A percentile compares a stretch with the other conserved stretches of the same genome.
These are phyloP conservation scores for Sarcophaga carnaria DNA, from an alignment of 2,888 invertebrate species.

Conservation along the genomic window DNA sequence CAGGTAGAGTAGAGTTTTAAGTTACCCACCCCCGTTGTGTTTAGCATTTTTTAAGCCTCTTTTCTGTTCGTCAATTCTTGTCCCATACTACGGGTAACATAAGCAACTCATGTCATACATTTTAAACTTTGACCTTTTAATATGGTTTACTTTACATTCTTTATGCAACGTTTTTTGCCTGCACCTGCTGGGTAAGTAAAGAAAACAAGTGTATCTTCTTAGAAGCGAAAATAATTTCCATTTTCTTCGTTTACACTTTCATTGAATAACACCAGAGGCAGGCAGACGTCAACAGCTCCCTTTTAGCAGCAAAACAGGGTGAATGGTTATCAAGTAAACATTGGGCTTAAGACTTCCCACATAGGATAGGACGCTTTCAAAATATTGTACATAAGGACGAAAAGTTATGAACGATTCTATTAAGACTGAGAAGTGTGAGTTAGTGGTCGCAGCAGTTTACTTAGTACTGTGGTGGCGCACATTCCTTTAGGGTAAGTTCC, in stretches of 20 bases:
- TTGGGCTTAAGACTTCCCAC: no score
- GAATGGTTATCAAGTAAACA: neutral
- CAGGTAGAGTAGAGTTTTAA: neutral
- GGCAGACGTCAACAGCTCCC: neutral
- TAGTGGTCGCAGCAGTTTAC: no score
- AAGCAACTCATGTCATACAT: slow-evolving; percentile 53
- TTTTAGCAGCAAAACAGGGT: neutral
- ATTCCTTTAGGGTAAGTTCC: no score
- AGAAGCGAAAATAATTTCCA: neutral
- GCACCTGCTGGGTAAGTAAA: neutral
- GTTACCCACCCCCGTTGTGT: neutral
- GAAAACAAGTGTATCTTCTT: neutral
- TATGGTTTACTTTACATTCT: slow-evolving; percentile 55
- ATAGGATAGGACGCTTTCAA: no score
- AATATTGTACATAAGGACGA: no score
- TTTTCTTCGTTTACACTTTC: neutral
- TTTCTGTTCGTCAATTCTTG: slow-evolving; percentile 8
- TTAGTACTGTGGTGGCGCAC: no score
- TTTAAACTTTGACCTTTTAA: slow-evolving; percentile 67
- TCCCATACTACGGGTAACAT: slow-evolving; percentile 53
- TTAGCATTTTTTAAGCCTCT: slow-evolving; percentile 23
- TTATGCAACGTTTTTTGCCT: neutral
- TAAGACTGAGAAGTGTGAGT: no score
- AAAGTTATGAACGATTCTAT: no score
- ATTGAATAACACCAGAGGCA: neutral